Conservation (phyloP, 2,113 vertebrate genomes). For the Notothenia rossii region DNA sequence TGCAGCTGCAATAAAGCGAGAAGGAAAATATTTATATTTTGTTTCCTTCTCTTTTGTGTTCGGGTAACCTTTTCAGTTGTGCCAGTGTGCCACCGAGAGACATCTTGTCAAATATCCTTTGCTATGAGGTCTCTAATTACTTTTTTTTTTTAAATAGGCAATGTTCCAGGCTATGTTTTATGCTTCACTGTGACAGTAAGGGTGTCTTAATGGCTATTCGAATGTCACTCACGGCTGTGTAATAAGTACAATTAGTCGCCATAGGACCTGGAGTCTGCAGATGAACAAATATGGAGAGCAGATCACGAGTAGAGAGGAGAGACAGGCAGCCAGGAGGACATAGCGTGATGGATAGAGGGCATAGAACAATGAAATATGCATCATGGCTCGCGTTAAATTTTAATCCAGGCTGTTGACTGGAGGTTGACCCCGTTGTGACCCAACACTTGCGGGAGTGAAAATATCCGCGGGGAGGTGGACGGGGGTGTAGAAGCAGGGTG, state of each 20-base stretch:
- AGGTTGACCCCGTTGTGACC: constrained; percentile 77
- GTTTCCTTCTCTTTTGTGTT: constrained; percentile 19
- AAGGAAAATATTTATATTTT: constrained; percentile 23
- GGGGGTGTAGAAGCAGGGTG: constrained; percentile 29
- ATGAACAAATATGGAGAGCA: constrained; percentile 42
- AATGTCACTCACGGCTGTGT: constrained; percentile 31
- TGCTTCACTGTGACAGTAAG: constrained; percentile 23
- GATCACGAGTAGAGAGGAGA: constrained; percentile 8
- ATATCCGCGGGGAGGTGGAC: constrained; percentile 46
- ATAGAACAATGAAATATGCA: constrained; percentile 80
- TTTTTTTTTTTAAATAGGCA: neutral
- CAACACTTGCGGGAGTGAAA: constrained; percentile 73
- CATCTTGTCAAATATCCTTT: constrained; percentile 7
- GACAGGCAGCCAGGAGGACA: constrained; percentile 55
- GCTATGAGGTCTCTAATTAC: neutral
- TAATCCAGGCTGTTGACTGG: constrained; percentile 80
- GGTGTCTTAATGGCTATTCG: constrained; percentile 8
- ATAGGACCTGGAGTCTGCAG: constrained; percentile 21
- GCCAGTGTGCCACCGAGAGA: neutral
- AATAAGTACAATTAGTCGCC: constrained; percentile 33
- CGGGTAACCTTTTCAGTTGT: constrained; percentile 29
- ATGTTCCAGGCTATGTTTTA: neutral
- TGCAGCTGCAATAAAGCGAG: constrained; percentile 13
- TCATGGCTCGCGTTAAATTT: constrained; percentile 75
- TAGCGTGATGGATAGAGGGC: constrained; percentile 64